Percentiles rank a stretch among this genome's conserved stretches.
Conservation (phyloP, 2,113 vertebrate genomes). For the Pollimyrus isidori region DNA sequence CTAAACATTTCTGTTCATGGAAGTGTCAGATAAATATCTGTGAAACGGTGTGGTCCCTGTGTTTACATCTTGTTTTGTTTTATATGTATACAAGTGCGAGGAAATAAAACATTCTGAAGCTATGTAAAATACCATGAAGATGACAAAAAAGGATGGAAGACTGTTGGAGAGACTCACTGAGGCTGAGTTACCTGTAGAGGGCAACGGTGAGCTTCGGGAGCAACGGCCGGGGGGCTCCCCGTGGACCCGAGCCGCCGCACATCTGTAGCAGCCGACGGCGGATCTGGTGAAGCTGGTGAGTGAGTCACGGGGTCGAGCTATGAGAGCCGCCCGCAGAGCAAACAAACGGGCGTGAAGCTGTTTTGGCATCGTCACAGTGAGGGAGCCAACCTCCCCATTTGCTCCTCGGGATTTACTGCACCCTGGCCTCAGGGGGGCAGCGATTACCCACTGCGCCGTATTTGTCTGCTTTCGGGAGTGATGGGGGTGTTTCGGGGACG, state of each 20-base stretch:
- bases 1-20: background rate
- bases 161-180: background rate
- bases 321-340: background rate
- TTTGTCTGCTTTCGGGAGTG: background rate
- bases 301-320: background rate
- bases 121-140: background rate
- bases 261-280: too few species aligned
- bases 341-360: background rate
- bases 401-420: background rate
- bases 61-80: background rate
- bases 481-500: background rate
- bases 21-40: background rate
- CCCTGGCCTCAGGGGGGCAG: background rate
- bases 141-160: background rate
- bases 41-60: background rate
- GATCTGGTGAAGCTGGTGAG: background rate
- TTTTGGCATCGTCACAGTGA: background rate
- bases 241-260: background rate
- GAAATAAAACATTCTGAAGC: background rate
- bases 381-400: background rate
- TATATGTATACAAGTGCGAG: background rate
- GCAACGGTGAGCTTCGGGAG: background rate
- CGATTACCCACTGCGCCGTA: background rate
- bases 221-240: background rate
- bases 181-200: constrained; percentile 11